Evolutionary conservation across 2,888 invertebrate species (phyloP).

Genomic region (Dusona sp.): DNA sequence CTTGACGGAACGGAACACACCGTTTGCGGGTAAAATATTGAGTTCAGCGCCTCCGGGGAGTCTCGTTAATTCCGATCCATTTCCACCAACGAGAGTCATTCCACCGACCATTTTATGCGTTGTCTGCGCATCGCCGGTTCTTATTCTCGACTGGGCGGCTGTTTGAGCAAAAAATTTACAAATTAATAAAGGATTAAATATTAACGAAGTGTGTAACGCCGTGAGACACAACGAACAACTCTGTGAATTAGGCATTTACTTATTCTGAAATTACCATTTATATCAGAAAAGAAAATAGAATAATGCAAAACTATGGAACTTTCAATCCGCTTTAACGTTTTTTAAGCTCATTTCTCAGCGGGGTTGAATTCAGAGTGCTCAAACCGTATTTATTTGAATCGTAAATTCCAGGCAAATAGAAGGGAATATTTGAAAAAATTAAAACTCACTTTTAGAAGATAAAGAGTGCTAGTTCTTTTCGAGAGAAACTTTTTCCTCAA

Average conservation of each 20-base stretch:
- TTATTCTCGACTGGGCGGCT: conserved; percentile 83
- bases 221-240: background rate
- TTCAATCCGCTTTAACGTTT: no score
- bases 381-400: no score
- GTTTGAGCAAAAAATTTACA: conserved; percentile 44
- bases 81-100: conserved; percentile 82
- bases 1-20: conserved; percentile 80
- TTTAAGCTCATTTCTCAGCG: no score
- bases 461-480: background rate
- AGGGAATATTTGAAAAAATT: no score
- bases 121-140: conserved; percentile 81
- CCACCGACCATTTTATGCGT: conserved; percentile 84
- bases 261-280: background rate
- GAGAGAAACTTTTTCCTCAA: background rate
- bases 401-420: no score
- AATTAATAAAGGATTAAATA: conserved; percentile 15
- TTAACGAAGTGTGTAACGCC: background rate
- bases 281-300: background rate
- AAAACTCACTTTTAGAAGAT: background rate
- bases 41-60: conserved; percentile 84
- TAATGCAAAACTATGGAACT: no score
- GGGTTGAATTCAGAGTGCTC: no score
- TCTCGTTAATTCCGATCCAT: conserved; percentile 83
- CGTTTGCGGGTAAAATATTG: conserved; percentile 84
- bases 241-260: background rate